phyloP scores from a whole-genome alignment of 1,140 invertebrate genomes.

The Aphaenogaster ashmeadi region DNA sequence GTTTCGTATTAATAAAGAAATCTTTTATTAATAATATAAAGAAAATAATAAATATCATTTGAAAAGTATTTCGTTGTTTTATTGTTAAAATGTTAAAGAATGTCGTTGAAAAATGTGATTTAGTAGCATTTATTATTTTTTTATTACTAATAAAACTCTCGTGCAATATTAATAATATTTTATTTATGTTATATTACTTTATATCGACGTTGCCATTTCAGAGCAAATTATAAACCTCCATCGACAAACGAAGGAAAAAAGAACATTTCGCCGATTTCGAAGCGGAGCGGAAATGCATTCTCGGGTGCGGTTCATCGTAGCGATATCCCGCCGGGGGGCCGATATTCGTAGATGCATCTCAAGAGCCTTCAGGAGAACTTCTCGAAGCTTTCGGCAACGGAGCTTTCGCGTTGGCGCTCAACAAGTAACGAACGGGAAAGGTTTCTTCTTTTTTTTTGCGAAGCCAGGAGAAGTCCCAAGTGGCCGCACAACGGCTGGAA shows the following conservation, averaged over 20 bases:
- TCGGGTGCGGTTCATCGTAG: background rate
- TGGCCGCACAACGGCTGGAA: background rate
- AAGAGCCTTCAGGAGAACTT: background rate
- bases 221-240: background rate
- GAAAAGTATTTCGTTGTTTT: background rate
- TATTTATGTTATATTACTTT: background rate
- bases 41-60: background rate
- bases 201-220: background rate
- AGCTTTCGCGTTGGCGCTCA: background rate
- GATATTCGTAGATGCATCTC: background rate
- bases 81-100: background rate
- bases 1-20: background rate
- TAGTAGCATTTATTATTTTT: background rate
- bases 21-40: background rate
- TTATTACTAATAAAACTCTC: background rate
- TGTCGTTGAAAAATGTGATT: background rate
- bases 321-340: background rate
- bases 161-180: background rate
- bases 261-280: background rate
- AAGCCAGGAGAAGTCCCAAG: background rate
- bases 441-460: background rate
- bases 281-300: background rate
- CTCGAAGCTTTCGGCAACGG: background rate
- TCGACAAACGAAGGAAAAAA: background rate
- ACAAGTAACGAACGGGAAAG: slow-evolving; percentile 15